Evolutionary conservation across 2,888 invertebrate species (phyloP).

Genomic region (Exocentrus adspersus): DNA sequence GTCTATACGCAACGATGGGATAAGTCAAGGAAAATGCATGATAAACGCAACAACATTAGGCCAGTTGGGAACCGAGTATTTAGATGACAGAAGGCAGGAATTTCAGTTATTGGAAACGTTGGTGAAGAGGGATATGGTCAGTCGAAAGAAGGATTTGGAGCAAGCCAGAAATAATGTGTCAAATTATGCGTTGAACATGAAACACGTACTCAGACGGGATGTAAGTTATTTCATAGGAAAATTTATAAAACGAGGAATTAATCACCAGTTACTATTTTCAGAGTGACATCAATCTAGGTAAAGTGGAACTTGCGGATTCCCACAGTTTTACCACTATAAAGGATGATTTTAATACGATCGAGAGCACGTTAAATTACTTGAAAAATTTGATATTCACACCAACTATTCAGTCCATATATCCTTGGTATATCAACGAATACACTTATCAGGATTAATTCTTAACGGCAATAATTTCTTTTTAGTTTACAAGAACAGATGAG

Average conservation of each 20-base stretch:
- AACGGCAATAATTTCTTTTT: constrained; percentile 13
- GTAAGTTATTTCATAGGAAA: constrained; percentile 53
- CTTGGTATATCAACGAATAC: constrained; percentile 56
- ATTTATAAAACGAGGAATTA: too few species aligned
- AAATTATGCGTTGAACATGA: constrained; percentile 62
- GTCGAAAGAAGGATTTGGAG: constrained; percentile 68
- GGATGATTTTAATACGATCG: constrained; percentile 58
- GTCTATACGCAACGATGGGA: constrained; percentile 69
- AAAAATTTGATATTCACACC: constrained; percentile 61
- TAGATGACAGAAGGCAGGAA: constrained; percentile 71
- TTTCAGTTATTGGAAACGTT: constrained; percentile 69
- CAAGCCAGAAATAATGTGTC: constrained; percentile 63
- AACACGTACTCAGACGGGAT: constrained; percentile 63
- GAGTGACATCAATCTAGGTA: constrained; percentile 56
- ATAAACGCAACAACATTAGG: constrained; percentile 74
- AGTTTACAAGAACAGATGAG: constrained; percentile 55
- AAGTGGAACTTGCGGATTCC: constrained; percentile 45
- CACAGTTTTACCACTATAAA: constrained; percentile 55
- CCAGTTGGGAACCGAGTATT: constrained; percentile 73
- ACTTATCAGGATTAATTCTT: background rate
- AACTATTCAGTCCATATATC: constrained; percentile 62
- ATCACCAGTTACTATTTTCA: constrained; percentile 43
- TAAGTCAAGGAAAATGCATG: constrained; percentile 71
- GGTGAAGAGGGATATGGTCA: constrained; percentile 72
- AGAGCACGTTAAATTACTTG: constrained; percentile 59